Conservation (phyloP, 1,140 invertebrate genomes). For the Cotesia chilonis region DNA sequence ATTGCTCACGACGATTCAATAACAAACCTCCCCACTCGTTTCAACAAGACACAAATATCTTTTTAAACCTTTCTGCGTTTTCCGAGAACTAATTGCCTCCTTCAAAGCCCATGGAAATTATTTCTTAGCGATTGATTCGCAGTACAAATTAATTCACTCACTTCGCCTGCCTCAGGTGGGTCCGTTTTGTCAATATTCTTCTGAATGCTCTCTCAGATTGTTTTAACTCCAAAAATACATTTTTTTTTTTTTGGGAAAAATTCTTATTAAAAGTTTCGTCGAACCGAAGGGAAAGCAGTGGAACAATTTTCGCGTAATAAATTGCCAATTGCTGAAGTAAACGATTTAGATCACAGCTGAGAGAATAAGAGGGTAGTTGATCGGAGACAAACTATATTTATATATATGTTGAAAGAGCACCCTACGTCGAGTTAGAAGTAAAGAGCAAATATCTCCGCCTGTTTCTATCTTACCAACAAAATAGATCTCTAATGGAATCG, state of each 20-base stretch:
- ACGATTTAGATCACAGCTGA: constrained; percentile 40
- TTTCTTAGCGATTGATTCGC: too few species aligned
- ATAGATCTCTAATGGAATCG: constrained; percentile 41
- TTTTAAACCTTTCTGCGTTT: too few species aligned
- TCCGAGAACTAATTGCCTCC: too few species aligned
- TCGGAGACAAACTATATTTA: constrained; percentile 22
- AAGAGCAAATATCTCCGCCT: constrained; percentile 5
- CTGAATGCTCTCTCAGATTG: too few species aligned
- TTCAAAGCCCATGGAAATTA: too few species aligned
- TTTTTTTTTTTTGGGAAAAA: background rate
- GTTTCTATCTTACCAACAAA: constrained; percentile 34
- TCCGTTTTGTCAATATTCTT: too few species aligned
- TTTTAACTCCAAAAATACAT: too few species aligned
- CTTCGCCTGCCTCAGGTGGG: too few species aligned
- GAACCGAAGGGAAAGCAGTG: constrained; percentile 10
- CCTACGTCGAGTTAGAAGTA: background rate
- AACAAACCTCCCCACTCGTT: too few species aligned
- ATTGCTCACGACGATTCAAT: too few species aligned
- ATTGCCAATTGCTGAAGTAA: constrained; percentile 48
- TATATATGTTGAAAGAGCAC: background rate
- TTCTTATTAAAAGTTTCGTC: background rate
- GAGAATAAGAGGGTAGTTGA: background rate
- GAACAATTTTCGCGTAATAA: constrained; percentile 46
- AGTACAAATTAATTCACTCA: too few species aligned
- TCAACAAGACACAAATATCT: too few species aligned